Percentiles rank a stretch among this genome's conserved stretches.
Conservation (phyloP, 1,140 invertebrate species). For the Dryas iulia region DNA sequence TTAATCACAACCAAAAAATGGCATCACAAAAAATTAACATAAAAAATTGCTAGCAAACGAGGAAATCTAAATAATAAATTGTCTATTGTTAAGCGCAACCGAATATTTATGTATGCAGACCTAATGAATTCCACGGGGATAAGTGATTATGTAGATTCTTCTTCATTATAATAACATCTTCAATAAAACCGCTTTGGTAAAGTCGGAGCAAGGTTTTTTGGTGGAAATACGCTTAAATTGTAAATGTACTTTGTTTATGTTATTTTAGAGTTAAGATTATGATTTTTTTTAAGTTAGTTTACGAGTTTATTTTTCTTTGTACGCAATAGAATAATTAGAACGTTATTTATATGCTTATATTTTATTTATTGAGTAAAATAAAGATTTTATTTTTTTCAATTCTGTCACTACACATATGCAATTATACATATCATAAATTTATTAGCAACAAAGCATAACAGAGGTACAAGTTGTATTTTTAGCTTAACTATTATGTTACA, state of each 20-base stretch:
- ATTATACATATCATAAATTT: too few species aligned
- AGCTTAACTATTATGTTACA: too few species aligned
- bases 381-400: too few species aligned
- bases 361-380: too few species aligned
- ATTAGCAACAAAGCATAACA: too few species aligned
- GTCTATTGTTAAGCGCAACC: conserved; percentile 61
- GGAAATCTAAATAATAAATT: conserved; percentile 75
- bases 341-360: too few species aligned
- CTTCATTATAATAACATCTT: conserved; percentile 23
- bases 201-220: neutral
- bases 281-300: too few species aligned
- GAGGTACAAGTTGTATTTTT: too few species aligned
- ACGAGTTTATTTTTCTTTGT: too few species aligned
- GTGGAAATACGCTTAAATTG: neutral
- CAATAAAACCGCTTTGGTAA: neutral
- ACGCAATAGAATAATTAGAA: too few species aligned
- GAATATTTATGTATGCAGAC: conserved; percentile 63
- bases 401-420: too few species aligned
- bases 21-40: conserved; percentile 55
- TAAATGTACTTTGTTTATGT: neutral
- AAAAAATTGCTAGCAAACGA: conserved; percentile 58
- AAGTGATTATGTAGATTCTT: conserved; percentile 58
- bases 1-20: conserved; percentile 32
- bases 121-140: conserved; percentile 60
- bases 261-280: too few species aligned